Conservation (phyloP, 2,113 vertebrate species). For the Cryptoleucopteryx plumbea region DNA sequence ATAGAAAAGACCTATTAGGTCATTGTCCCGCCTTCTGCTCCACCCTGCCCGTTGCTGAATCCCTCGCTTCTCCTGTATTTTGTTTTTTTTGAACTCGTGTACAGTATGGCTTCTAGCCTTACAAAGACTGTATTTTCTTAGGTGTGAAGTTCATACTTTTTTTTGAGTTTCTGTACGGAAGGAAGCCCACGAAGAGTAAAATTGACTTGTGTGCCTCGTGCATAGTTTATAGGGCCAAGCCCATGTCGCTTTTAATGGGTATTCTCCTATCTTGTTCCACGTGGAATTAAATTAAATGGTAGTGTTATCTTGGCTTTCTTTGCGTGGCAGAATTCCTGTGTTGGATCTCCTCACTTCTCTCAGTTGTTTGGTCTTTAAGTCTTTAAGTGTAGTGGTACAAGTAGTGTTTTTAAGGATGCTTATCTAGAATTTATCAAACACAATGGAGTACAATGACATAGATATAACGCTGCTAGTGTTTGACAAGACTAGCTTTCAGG, state of each 20-base stretch:
- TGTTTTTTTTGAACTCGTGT: background rate
- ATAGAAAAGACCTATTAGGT: slow-evolving; percentile 31
- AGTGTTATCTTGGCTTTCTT: background rate
- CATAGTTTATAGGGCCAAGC: background rate
- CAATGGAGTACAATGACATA: background rate
- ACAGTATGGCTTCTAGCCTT: background rate
- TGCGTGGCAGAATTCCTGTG: background rate
- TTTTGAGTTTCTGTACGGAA: background rate
- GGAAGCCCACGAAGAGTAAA: background rate
- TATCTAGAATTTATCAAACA: background rate
- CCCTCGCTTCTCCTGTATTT: background rate
- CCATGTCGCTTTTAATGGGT: background rate
- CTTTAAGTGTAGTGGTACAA: background rate
- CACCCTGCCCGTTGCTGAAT: background rate
- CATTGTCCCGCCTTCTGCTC: slow-evolving; percentile 44
- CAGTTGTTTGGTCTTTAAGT: background rate
- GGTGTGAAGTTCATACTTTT: background rate
- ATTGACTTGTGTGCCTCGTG: background rate
- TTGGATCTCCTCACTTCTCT: background rate
- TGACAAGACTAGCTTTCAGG: background rate
- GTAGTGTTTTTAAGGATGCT: background rate
- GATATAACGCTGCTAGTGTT: background rate
- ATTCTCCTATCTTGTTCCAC: background rate
- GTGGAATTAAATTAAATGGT: background rate
- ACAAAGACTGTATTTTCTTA: background rate